These are phyloP conservation scores for Heliconius melpomene DNA, from an alignment of 1,140 invertebrate genomes.

Conservation along the genomic window DNA sequence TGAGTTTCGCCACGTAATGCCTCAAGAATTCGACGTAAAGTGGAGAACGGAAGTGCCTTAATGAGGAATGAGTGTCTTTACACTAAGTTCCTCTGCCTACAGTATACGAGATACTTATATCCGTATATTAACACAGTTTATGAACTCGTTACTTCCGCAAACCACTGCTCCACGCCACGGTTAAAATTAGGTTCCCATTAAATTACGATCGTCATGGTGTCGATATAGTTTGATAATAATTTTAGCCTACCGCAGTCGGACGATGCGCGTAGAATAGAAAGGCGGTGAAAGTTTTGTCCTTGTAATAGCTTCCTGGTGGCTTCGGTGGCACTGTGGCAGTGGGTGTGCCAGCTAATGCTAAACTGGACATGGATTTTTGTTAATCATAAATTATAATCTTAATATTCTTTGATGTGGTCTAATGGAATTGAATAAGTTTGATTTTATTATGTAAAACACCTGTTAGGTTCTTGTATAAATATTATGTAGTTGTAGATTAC, in stretches of 20 bases:
- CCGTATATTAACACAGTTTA: too few relatives aligned
- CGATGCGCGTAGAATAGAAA: constrained; percentile 51
- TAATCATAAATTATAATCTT: not conserved
- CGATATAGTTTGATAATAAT: constrained; percentile 15
- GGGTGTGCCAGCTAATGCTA: constrained; percentile 4
- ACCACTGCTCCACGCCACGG: not conserved
- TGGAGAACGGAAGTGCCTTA: not conserved
- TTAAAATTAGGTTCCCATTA: not conserved
- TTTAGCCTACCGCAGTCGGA: constrained; percentile 8
- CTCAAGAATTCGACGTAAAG: not conserved
- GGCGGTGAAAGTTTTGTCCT: constrained; percentile 58
- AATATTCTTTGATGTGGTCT: not conserved
- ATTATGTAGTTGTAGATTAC: too few relatives aligned
- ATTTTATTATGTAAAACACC: not conserved
- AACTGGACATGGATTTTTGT: not conserved
- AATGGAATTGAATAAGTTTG: not conserved
- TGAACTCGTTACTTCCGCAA: not conserved
- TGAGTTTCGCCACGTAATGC: too few relatives aligned
- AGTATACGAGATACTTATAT: too few relatives aligned
- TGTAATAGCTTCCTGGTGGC: constrained; percentile 48
- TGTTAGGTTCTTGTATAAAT: not conserved
- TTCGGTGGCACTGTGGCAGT: constrained; percentile 12
- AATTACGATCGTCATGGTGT: not conserved
- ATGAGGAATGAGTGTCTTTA: not conserved
- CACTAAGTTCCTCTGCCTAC: not conserved